phyloP scores from a whole-genome alignment of 2,888 invertebrate species.

The Lissocephala sabroskyi region DNA sequence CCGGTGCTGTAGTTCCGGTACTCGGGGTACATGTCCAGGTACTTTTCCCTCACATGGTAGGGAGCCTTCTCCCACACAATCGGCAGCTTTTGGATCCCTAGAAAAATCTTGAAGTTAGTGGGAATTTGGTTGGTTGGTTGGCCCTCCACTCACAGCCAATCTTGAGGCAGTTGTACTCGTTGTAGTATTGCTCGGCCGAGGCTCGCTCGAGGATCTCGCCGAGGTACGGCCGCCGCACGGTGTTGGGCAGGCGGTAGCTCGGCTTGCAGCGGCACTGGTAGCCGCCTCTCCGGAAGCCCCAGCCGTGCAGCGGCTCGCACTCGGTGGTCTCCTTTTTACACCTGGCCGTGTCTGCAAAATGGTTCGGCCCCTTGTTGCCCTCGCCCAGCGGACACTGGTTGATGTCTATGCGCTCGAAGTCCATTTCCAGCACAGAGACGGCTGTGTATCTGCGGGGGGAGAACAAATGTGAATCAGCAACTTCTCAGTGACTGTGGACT shows the following conservation, averaged over 20 bases:
- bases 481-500: slow-evolving; percentile 50
- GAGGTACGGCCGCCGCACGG: slow-evolving; percentile 90
- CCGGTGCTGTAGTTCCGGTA: slow-evolving; percentile 82
- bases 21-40: slow-evolving; percentile 82
- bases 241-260: slow-evolving; percentile 87
- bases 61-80: slow-evolving; percentile 86
- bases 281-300: slow-evolving; percentile 95
- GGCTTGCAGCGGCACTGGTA: slow-evolving; percentile 96
- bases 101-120: no score
- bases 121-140: no score
- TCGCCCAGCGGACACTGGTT: slow-evolving; percentile 94
- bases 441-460: slow-evolving; percentile 84
- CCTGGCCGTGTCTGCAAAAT: slow-evolving; percentile 89
- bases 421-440: slow-evolving; percentile 93
- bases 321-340: slow-evolving; percentile 94
- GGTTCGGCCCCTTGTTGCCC: slow-evolving; percentile 91
- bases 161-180: slow-evolving; percentile 90
- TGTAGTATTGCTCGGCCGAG: slow-evolving; percentile 92
- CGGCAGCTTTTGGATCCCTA: slow-evolving; percentile 90
- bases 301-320: slow-evolving; percentile 97
- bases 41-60: slow-evolving; percentile 80
- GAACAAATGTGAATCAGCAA: no score
- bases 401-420: slow-evolving; percentile 96
- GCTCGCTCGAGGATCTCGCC: slow-evolving; percentile 96
- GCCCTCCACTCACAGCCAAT: slow-evolving; percentile 92